Conservation (phyloP, 2,888 invertebrate genomes). For the Danaus chrysippus region DNA sequence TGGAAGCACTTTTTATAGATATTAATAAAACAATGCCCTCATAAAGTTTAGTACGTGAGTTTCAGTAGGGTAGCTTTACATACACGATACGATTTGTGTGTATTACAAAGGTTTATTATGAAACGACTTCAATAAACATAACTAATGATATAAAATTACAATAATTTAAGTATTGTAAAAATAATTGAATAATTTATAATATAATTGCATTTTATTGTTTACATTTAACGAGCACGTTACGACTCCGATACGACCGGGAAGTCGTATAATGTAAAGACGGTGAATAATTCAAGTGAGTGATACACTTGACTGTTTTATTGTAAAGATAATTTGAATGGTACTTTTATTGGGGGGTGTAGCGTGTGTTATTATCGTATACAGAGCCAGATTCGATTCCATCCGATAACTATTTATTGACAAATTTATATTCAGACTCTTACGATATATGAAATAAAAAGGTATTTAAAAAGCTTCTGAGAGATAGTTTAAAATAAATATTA, state of each 20-base stretch:
- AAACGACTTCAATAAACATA: background rate
- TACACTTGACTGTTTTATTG: constrained; percentile 65
- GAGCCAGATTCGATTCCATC: constrained; percentile 39
- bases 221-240: background rate
- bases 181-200: too few relatives aligned
- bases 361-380: constrained; percentile 53
- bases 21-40: constrained; percentile 74
- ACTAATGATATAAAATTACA: background rate
- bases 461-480: too few relatives aligned
- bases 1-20: constrained; percentile 72
- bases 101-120: background rate
- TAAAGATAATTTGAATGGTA: constrained; percentile 68
- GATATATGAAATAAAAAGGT: background rate
- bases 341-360: constrained; percentile 59
- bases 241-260: constrained; percentile 20
- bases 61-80: constrained; percentile 35
- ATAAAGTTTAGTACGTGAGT: constrained; percentile 60
- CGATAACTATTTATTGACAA: constrained; percentile 25
- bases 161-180: background rate
- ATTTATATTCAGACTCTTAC: background rate
- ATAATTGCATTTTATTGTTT: background rate
- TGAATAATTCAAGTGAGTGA: constrained; percentile 67
- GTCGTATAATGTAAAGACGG: constrained; percentile 39
- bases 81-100: constrained; percentile 39
- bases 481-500: too few relatives aligned